Percentiles rank a stretch among this genome's conserved stretches.
Evolutionary conservation across 2,888 invertebrate genomes (phyloP).

Genomic region (Belgica antarctica): DNA sequence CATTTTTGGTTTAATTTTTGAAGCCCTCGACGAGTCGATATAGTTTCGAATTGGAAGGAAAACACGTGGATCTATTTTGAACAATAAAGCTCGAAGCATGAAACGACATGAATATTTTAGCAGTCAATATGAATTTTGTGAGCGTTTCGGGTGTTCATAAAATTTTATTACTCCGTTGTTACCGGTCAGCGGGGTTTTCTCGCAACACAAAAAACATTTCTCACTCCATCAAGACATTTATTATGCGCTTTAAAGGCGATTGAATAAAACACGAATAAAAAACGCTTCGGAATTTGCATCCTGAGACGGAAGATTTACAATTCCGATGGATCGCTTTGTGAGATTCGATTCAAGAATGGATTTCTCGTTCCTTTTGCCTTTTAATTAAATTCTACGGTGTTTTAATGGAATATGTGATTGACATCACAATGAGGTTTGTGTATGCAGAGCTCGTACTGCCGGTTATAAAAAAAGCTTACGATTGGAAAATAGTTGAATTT

Average conservation of each 20-base stretch:
- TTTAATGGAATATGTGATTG: conserved; percentile 42
- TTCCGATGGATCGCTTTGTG: conserved; percentile 7
- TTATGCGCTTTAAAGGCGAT: conserved; percentile 25
- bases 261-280: conserved; percentile 6
- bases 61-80: not conserved
- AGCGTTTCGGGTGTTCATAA: not conserved
- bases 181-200: conserved; percentile 1
- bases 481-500: conserved; percentile 27
- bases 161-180: conserved; percentile 34
- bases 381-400: not conserved
- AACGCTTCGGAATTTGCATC: conserved; percentile 37
- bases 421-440: conserved; percentile 37
- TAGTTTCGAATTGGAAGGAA: not conserved
- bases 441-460: conserved; percentile 8
- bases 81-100: not conserved
- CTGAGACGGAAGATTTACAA: conserved; percentile 3
- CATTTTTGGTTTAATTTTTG: too few species aligned
- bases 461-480: not conserved
- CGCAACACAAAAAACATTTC: conserved; percentile 26
- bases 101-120: conserved; percentile 36
- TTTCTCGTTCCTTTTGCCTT: not conserved
- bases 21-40: not conserved
- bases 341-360: conserved; percentile 3
- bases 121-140: conserved; percentile 32
- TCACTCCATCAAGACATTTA: conserved; percentile 25